Base-by-base conservation (phyloP, 2,888 invertebrate species). In the Amblyjoppa fuscipennis region DNA sequence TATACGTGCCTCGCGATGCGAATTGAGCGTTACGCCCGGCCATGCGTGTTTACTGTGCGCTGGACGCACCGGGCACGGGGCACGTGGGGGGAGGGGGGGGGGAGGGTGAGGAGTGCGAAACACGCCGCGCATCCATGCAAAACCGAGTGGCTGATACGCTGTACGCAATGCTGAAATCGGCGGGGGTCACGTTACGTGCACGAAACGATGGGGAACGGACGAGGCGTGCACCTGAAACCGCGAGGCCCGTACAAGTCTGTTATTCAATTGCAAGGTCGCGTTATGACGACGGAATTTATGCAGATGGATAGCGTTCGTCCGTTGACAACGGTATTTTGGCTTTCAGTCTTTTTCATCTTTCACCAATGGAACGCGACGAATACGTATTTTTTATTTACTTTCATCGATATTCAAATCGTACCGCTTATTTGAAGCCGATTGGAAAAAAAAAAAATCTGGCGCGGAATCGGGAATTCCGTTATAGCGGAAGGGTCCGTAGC, bases 11-110 rank as follows among this genome's bases (percentile, higher is more conserved):
- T 88, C 88, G 86, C 87, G 83, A 86, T 88, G 88, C 86, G 86
- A 87, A 89, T 90, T 88, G 84, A 82, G 81, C 87, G 87, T 87
- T 88, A 90, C 88, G 91, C 83, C 90, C 88, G 89, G 74, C 87
- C 88, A 87, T 88, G 90, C 88, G 90, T 90, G 90, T 91, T 91
- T 85, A 86, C 71, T 13, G 70, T 41, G 53, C 20, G 53, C 34
- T 86, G 79, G 82, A 84, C 82, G 89, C 85, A 87, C 87, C 45
- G 45, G 45, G 88, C 79, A 81, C 83, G 84, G 87, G 87, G 80
- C 85, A 86, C 51, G 34, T 1, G 70, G 45, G 53, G 4, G 70
- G 45, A 16, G 3, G 56, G 25, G 1, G 56, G 56, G 28, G 3
- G 56, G 25, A 1, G 56, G 56, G 28, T 31, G 51, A 31, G 61